Evolutionary conservation across 2,797 vertebrate species (phyloP), one percentile per base, ranked within the genome.

Genomic region (Sebastes itinus): DNA sequence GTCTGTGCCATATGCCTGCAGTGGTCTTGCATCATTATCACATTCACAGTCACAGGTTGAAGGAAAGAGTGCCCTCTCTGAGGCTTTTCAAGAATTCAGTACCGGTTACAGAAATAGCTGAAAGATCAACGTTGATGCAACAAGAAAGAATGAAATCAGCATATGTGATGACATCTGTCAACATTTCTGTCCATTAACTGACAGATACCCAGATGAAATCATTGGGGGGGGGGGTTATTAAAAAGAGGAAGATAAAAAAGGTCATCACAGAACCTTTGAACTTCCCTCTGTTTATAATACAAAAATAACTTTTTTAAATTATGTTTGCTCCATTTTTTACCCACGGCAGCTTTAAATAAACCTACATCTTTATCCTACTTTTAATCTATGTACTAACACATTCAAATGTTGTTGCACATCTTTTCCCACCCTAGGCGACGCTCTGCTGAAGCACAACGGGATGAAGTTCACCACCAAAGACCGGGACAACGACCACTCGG

Each of bases 401-500:
- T 67, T 38, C 1, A 23, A 3, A 27, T 59, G 22, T 28, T 46
- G 5, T 28, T 23, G 5, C 7, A 2, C 3, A 18, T 68, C 14
- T 72, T 33, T 55, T 58, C 3, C 25, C 4, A 1, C 23, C 10
- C 6, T 18, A 94, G 98, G 98, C 0, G 98, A 99, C 88, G 97
- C 98, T 30, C 95, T 99, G 83, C 92, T 97, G 82, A 99, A 99
- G 89, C 98, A 99, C 96, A 97, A 97, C 0, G 97, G 98, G 68
- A 99, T 99, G 98, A 98, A 96, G 89, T 99, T 99, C 91, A 99
- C 98, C 91, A 99, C 98, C 82, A 99, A 99, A 92, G 98, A 99
- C 95, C 92, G 94, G 64, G 98, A 99, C 93, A 96, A 98, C 4
- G 98, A 99, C 95, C 98, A 98, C 92, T 99, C 98, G 0, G 98